Base-by-base conservation (phyloP, 92 coral and sea anemone genomes). In the Virgularia gustaviana region DNA sequence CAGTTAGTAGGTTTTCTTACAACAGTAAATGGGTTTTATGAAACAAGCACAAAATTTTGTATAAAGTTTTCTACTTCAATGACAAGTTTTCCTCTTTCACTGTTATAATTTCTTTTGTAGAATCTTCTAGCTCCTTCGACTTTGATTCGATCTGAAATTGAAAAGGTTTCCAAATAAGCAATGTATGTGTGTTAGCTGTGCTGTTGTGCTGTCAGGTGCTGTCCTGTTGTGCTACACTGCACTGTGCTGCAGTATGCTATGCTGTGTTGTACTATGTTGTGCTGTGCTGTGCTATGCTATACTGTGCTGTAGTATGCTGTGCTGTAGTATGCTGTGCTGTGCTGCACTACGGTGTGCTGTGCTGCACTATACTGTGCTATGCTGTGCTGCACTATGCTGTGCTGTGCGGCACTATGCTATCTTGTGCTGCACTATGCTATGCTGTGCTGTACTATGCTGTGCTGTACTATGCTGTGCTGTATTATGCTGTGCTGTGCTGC, bases 271-370 rank as follows among this genome's bases (percentile, higher is more conserved):
- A 63, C 58, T 54, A 36, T 9, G n/a, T 16, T 4, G 65, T 77
- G 20, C 55, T 47, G n/a, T 8, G 45, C 9, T 34, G 18, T 54
- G 38, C 56, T 60, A 57, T 41, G 58, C 58, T 51, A 34, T 79
- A 59, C 59, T 54, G 60, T 79, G 78, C 43, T 79, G 83, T n/a
- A n/a, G n/a, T n/a, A 16, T 70, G 78, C 62, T 70, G 71, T 61
- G 34, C 43, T 65, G 30, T 65, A 56, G 1, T 71, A 72, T 79
- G 78, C 34, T 79, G 79, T 60, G 63, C 36, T 71, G 64, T 59
- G 78, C 57, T 56, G 78, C 43, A 72, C 70, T 79, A 31, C 59
- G 67, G 68, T 70, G 59, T 79, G 61, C 51, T 70, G 60, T 70
- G 83, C 68, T 78, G 70, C 57, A 66, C 61, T 66, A 32, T 79